Conservation (phyloP, 2,888 invertebrate genomes). For the Pyralis farinalis region DNA sequence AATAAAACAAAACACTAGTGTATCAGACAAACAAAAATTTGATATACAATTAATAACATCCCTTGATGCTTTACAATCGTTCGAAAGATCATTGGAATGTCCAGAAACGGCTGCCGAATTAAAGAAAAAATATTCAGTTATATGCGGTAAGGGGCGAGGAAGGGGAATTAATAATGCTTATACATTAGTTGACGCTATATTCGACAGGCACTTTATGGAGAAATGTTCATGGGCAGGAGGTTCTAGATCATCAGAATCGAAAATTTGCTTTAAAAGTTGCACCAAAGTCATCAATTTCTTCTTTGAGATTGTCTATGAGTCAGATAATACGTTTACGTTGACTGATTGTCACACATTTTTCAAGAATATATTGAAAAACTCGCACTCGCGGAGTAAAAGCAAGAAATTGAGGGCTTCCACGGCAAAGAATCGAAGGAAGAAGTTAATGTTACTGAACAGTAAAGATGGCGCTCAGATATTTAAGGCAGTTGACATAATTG, state of each 20-base stretch:
- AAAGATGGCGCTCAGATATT: too few species aligned
- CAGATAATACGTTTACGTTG: background rate
- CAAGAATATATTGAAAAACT: background rate
- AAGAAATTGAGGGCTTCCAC: too few species aligned
- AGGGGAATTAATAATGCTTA: constrained; percentile 7
- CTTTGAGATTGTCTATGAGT: constrained; percentile 1
- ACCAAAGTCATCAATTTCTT: constrained; percentile 3
- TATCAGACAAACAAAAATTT: too few species aligned
- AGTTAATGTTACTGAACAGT: too few species aligned
- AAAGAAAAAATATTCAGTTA: background rate
- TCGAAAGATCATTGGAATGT: background rate
- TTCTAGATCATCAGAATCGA: background rate
- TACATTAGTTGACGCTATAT: constrained; percentile 3
- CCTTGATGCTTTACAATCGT: background rate
- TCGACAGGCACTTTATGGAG: background rate
- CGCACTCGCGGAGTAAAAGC: background rate
- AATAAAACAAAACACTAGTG: too few species aligned
- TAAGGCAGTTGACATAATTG: too few species aligned
- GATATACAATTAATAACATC: too few species aligned
- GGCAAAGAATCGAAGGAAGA: too few species aligned
- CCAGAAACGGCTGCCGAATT: background rate
- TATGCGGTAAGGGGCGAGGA: constrained; percentile 3
- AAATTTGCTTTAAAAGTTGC: constrained; percentile 7
- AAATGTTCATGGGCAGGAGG: constrained; percentile 8
- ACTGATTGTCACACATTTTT: constrained; percentile 2